Percentiles rank a stretch among this genome's conserved stretches.
Conservation (phyloP, 2,888 invertebrate genomes). For the Hermaeophaga mercurialis region DNA sequence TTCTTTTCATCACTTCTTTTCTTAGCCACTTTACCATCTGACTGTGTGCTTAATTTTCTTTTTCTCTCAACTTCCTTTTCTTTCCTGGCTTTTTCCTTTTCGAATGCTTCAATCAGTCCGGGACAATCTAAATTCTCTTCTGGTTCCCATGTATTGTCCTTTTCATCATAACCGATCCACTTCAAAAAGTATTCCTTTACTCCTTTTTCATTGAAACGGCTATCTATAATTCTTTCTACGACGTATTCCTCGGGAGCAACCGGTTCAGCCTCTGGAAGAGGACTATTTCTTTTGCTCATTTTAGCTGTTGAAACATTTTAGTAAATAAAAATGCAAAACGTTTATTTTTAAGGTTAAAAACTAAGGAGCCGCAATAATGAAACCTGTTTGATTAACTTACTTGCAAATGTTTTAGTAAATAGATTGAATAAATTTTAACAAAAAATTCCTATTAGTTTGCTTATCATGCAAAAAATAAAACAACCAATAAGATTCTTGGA, state of each 20-base stretch:
- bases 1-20: conserved; percentile 60
- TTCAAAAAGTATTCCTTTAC: conserved; percentile 65
- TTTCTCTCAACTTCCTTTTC: conserved; percentile 56
- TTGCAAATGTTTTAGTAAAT: not conserved
- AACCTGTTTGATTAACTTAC: not conserved
- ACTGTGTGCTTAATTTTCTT: conserved; percentile 49
- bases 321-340: not conserved
- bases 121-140: conserved; percentile 87
- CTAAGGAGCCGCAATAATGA: conserved; percentile 8
- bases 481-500: no score
- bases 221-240: conserved; percentile 90
- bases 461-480: no score
- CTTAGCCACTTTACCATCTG: conserved; percentile 53
- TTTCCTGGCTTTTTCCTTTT: conserved; percentile 74
- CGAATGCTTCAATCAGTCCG: conserved; percentile 83
- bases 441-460: no score
- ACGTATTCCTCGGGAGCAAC: conserved; percentile 82
- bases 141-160: conserved; percentile 97
- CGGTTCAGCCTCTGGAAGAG: conserved; percentile 45
- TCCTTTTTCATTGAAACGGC: conserved; percentile 68
- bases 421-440: no score
- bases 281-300: conserved; percentile 46
- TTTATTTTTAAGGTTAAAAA: conserved; percentile 9
- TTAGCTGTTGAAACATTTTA: not conserved
- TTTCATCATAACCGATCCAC: conserved; percentile 81